phyloP scores from a whole-genome alignment of 2,113 vertebrate genomes.

The Speoplatyrhinus poulsoni region DNA sequence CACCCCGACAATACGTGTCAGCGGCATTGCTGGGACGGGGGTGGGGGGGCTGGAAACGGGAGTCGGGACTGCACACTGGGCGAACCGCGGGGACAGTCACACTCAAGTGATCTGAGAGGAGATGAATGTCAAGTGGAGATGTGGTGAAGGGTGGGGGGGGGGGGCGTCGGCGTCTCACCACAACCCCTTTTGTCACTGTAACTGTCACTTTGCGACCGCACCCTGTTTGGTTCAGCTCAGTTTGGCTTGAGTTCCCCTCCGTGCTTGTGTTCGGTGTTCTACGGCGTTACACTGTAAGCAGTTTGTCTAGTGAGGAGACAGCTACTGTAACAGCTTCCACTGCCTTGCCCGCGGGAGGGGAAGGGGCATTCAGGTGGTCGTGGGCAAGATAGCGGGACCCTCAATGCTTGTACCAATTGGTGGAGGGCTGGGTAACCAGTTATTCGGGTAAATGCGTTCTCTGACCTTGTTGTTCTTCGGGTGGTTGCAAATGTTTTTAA shows the following conservation, averaged over 20 bases:
- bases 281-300: too few relatives aligned
- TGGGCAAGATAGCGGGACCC: too few relatives aligned
- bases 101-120: conserved; percentile 63
- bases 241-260: not conserved
- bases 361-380: too few relatives aligned
- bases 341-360: too few relatives aligned
- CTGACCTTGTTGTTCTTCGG: too few relatives aligned
- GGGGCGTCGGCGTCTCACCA: conserved; percentile 48
- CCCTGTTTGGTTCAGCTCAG: not conserved
- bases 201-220: not conserved
- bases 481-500: too few relatives aligned
- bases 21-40: not conserved
- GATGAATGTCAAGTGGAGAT: conserved; percentile 58
- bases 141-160: conserved; percentile 47
- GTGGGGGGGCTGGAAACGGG: not conserved
- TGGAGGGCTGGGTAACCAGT: too few relatives aligned
- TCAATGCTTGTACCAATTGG: too few relatives aligned
- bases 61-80: conserved; percentile 46
- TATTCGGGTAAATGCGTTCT: too few relatives aligned
- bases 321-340: too few relatives aligned
- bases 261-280: too few relatives aligned
- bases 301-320: too few relatives aligned
- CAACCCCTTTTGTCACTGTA: conserved; percentile 16
- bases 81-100: conserved; percentile 50
- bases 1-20: conserved; percentile 59